These are phyloP conservation scores for Falco biarmicus DNA, from an alignment of 2,797 vertebrate genomes.

Conservation along the genomic window DNA sequence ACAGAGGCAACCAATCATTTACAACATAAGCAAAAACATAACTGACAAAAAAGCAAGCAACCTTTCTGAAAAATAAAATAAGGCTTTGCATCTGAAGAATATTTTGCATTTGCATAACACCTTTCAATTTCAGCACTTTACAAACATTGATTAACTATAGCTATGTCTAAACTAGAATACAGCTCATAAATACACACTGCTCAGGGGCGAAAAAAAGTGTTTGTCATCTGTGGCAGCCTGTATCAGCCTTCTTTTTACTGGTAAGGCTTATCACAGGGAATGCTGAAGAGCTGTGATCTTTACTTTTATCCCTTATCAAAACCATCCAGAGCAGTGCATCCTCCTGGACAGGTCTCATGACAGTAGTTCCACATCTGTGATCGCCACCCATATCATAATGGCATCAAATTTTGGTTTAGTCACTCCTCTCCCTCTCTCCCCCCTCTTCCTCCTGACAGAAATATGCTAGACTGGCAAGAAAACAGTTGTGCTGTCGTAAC, in stretches of 20 bases:
- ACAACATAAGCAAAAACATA: conserved; percentile 23
- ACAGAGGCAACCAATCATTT: conserved; percentile 43
- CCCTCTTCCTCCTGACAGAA: neutral
- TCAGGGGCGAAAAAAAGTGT: neutral
- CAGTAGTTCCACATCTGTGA: neutral
- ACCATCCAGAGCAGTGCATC: neutral
- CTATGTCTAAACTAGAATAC: conserved; percentile 4
- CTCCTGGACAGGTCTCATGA: neutral
- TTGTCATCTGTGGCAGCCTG: neutral
- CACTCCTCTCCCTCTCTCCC: neutral
- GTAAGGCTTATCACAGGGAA: neutral
- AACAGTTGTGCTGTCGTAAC: neutral
- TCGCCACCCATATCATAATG: neutral
- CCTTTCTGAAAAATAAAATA: conserved; percentile 18
- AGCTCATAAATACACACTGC: neutral
- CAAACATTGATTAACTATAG: conserved; percentile 24
- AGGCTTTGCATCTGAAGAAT: conserved; percentile 29
- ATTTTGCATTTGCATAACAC: conserved; percentile 40
- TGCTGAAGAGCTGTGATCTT: neutral
- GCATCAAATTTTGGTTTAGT: neutral
- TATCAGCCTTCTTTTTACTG: neutral
- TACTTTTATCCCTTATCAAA: neutral
- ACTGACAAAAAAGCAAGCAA: neutral
- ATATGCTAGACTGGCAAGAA: conserved; percentile 9
- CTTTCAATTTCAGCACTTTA: conserved; percentile 33